Evolutionary conservation across 2,113 vertebrate species (phyloP).

Genomic region (Prolemur simus): DNA sequence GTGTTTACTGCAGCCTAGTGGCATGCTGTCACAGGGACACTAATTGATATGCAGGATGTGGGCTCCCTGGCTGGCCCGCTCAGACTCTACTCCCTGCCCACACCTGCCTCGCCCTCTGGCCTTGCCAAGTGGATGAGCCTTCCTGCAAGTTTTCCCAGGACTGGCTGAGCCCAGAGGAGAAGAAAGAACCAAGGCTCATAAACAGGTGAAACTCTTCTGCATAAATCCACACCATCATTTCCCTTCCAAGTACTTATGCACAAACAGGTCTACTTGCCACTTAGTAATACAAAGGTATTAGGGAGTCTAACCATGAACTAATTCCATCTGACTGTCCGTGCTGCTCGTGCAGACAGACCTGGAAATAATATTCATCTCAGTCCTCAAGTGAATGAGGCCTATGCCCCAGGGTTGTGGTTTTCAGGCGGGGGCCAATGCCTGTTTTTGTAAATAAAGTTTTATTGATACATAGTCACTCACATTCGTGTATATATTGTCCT

Average conservation of each 20-base stretch:
- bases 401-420: rapidly evolving
- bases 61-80: not conserved
- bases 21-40: not conserved
- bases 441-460: not conserved
- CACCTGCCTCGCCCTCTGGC: not conserved
- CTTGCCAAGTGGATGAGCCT: not conserved
- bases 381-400: not conserved
- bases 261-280: not conserved
- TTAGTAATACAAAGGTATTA: rapidly evolving
- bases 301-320: not conserved
- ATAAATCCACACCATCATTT: no score
- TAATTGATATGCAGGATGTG: rapidly evolving
- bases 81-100: not conserved
- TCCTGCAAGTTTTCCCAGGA: not conserved
- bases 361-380: not conserved
- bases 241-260: not conserved
- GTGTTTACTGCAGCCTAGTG: rapidly evolving
- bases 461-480: not conserved
- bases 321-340: not conserved
- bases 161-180: not conserved
- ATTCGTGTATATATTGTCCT: not conserved
- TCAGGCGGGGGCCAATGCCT: no score
- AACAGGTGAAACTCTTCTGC: not conserved
- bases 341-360: not conserved
- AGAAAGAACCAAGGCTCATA: not conserved